These are phyloP conservation scores for Phrynocephalus versicolor DNA, from an alignment of 2,113 vertebrate species.

Conservation along the genomic window DNA sequence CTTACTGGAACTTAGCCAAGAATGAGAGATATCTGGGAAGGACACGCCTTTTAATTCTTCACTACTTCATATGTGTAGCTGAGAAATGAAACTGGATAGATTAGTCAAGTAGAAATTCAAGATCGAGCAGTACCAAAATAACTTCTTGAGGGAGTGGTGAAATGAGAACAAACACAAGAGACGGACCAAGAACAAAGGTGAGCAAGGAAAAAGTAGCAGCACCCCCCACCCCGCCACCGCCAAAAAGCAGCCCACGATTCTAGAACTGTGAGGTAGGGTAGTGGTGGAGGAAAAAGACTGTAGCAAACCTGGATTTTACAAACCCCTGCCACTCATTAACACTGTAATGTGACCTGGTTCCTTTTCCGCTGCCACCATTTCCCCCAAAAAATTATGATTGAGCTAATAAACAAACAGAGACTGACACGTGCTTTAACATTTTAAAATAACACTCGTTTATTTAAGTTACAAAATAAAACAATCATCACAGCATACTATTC, in stretches of 20 bases:
- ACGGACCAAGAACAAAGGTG: background rate
- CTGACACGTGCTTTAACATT: too few species aligned
- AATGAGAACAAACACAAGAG: conserved; percentile 32
- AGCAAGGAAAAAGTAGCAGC: background rate
- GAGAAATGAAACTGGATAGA: background rate
- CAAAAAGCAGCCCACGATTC: too few species aligned
- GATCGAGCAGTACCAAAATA: conserved; percentile 33
- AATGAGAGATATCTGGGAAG: background rate
- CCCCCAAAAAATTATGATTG: too few species aligned
- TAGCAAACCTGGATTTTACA: background rate
- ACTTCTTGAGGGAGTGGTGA: conserved; percentile 36
- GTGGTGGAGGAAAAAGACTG: background rate
- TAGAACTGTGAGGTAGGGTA: too few species aligned
- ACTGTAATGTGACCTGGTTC: too few species aligned
- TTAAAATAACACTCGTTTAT: too few species aligned
- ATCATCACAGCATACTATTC: too few species aligned
- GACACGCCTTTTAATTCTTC: background rate
- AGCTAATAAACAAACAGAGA: too few species aligned
- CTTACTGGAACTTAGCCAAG: background rate
- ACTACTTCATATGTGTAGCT: background rate
- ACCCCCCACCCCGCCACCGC: too few species aligned
- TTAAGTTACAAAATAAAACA: too few species aligned
- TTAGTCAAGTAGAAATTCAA: conserved; percentile 36
- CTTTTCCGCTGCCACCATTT: too few species aligned
- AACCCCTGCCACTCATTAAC: too few species aligned